Percentiles rank a stretch among this genome's conserved stretches.
phyloP scores from a whole-genome alignment of 2,888 invertebrate genomes.

The Campoplex capitator region DNA sequence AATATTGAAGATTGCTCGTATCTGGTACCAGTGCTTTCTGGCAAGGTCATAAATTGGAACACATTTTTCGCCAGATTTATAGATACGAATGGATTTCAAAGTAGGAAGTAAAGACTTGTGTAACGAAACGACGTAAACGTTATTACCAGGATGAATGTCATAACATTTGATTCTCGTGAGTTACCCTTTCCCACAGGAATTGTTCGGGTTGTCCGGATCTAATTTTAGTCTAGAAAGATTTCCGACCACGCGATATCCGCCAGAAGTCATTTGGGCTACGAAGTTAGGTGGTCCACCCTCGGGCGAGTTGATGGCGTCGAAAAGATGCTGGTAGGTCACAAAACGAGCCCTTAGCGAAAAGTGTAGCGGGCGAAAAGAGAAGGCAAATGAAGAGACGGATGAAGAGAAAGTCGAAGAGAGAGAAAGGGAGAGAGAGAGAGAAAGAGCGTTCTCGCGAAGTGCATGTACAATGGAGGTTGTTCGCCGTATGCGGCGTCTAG shows the following conservation, averaged over 20 bases:
- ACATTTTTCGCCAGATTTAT: not conserved
- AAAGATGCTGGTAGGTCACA: conserved; percentile 62
- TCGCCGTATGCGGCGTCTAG: conserved; percentile 60
- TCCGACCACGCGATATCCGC: not conserved
- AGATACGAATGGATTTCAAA: not conserved
- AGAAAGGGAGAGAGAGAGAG: not conserved
- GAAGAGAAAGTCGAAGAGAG: not conserved
- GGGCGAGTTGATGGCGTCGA: conserved; percentile 40
- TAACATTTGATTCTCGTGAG: not conserved
- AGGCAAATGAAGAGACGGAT: not conserved
- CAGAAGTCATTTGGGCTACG: not conserved
- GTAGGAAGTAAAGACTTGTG: not conserved
- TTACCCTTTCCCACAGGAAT: not conserved
- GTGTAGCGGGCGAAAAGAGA: conserved; percentile 9
- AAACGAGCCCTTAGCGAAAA: conserved; percentile 39
- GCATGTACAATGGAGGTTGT: conserved; percentile 61
- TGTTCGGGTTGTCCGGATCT: not conserved
- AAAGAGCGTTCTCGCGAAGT: conserved; percentile 32
- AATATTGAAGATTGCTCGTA: not conserved
- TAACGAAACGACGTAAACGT: not conserved
- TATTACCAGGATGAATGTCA: not conserved
- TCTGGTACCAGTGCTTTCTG: not conserved
- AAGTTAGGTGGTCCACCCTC: conserved; percentile 4
- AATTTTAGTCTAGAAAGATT: not conserved
- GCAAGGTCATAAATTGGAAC: not conserved